These are phyloP conservation scores for Amiota minor DNA, from an alignment of 2,888 invertebrate genomes.

Conservation along the genomic window DNA sequence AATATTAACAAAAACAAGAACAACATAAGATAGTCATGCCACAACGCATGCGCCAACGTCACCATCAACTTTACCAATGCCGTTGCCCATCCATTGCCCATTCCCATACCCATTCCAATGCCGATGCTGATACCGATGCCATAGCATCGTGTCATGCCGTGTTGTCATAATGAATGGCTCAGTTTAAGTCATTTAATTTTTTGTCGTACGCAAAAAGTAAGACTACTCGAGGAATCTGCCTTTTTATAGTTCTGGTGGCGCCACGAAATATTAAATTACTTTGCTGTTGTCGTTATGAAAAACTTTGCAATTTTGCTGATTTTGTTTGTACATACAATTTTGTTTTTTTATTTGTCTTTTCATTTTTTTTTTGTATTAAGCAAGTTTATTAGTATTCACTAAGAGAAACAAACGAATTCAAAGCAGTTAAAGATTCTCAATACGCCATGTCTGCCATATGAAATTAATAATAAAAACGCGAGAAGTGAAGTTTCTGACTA, in stretches of 20 bases:
- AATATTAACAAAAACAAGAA: conserved; percentile 18
- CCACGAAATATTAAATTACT: conserved; percentile 73
- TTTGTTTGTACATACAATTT: no score
- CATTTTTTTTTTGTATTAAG: neutral
- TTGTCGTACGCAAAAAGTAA: conserved; percentile 28
- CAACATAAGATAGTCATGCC: no score
- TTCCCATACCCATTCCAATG: conserved; percentile 31
- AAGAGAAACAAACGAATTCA: no score
- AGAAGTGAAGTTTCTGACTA: no score
- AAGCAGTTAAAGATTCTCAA: conserved; percentile 50
- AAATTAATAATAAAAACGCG: conserved; percentile 56
- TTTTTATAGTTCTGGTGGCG: conserved; percentile 71
- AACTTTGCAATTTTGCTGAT: neutral
- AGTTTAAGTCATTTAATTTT: conserved; percentile 72
- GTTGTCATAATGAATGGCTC: conserved; percentile 72
- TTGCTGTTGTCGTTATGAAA: conserved; percentile 2
- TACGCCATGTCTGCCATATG: conserved; percentile 53
- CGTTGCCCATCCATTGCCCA: conserved; percentile 23
- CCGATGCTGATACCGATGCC: conserved; percentile 1
- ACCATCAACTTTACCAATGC: neutral
- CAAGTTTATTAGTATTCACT: neutral
- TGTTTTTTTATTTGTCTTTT: no score
- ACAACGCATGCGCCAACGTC: conserved; percentile 8
- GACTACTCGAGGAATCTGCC: conserved; percentile 35
- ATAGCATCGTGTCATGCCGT: conserved; percentile 54